Conservation (phyloP, 2,888 invertebrate genomes). For the Brachypalpus laphriformis region DNA sequence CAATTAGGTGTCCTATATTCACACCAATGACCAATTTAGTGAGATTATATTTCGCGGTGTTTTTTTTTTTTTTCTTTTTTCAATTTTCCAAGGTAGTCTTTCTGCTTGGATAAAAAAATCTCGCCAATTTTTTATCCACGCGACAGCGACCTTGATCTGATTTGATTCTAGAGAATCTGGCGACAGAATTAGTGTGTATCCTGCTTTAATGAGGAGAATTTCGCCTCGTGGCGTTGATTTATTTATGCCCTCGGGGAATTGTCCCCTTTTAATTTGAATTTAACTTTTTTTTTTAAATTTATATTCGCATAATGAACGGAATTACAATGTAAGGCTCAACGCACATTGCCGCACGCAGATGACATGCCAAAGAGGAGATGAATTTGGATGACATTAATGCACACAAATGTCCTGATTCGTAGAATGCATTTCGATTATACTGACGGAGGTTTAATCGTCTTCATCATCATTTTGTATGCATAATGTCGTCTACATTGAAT, state of each 20-base stretch:
- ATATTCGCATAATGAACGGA: slow-evolving; percentile 6
- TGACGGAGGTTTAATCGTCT: not conserved
- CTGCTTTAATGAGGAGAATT: not conserved
- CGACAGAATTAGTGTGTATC: not conserved
- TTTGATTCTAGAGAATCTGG: not conserved
- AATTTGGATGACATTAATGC: slow-evolving; percentile 16
- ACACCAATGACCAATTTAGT: not conserved
- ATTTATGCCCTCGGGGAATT: not conserved
- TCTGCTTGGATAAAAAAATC: no score
- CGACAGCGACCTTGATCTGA: not conserved
- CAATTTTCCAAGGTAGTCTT: not conserved
- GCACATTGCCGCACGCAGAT: slow-evolving; percentile 23
- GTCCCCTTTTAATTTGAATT: no score
- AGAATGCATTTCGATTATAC: slow-evolving; percentile 29
- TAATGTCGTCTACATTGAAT: not conserved
- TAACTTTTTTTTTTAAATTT: slow-evolving; percentile 1
- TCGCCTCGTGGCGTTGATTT: not conserved
- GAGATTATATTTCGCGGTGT: slow-evolving; percentile 14
- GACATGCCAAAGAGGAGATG: slow-evolving; percentile 18
- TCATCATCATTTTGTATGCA: not conserved
- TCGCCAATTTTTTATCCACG: no score
- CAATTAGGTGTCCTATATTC: slow-evolving; percentile 32
- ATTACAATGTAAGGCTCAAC: not conserved
- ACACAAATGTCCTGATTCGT: not conserved
- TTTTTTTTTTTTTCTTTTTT: not conserved